phyloP scores from a whole-genome alignment of 2,113 vertebrate species.

The Toxotes jaculatrix region DNA sequence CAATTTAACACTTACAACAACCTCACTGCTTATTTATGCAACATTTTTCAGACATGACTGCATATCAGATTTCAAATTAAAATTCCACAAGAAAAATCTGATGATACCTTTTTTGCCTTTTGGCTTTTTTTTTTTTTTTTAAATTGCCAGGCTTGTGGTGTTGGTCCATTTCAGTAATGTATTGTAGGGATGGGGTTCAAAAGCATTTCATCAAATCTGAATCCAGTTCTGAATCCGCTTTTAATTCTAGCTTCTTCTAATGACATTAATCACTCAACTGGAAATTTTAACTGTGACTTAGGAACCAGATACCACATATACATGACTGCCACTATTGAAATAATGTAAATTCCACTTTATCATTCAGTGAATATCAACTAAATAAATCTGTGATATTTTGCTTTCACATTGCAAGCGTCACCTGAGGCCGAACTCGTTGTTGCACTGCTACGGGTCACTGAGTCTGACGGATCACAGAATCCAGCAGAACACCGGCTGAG shows the following conservation, averaged over 20 bases:
- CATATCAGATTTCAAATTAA: constrained; percentile 16
- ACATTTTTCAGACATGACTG: constrained; percentile 31
- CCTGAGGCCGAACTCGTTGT: no score
- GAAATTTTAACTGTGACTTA: neutral
- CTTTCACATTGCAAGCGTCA: no score
- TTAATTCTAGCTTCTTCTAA: neutral
- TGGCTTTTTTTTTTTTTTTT: neutral
- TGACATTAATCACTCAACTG: neutral
- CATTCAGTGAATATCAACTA: no score
- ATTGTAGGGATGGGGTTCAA: neutral
- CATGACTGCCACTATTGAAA: neutral
- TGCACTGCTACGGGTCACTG: no score
- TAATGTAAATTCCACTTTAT: no score
- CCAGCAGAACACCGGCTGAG: no score
- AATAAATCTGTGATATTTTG: no score
- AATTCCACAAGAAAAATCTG: neutral
- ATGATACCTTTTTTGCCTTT: neutral
- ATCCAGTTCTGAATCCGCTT: neutral
- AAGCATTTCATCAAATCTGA: neutral
- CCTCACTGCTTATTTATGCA: constrained; percentile 33
- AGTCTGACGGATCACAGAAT: no score
- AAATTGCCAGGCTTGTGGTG: neutral
- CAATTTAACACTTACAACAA: neutral
- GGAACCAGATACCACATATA: neutral
- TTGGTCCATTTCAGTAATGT: neutral